Conservation (phyloP, 2,797 vertebrate genomes). For the Neostethus bicornis region DNA sequence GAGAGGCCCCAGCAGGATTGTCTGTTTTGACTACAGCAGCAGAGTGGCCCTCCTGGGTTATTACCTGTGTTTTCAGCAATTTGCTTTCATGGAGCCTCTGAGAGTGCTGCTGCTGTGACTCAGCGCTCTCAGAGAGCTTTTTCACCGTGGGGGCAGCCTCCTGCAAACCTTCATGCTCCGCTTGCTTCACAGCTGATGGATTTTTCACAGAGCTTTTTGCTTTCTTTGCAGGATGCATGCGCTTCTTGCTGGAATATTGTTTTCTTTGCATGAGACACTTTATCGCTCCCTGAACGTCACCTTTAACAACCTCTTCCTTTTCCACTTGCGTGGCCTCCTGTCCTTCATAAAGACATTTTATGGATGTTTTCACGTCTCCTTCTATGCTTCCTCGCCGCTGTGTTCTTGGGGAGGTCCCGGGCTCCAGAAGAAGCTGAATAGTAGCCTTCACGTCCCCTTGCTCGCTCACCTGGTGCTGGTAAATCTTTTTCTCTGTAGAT, state of each 20-base stretch:
- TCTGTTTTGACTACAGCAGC: constrained; percentile 67
- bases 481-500: constrained; percentile 77
- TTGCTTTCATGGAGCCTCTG: constrained; percentile 72
- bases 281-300: constrained; percentile 81
- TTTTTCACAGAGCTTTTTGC: constrained; percentile 73
- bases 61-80: constrained; percentile 72
- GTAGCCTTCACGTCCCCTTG: constrained; percentile 79
- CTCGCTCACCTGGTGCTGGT: constrained; percentile 78
- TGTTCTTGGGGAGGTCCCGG: constrained; percentile 64
- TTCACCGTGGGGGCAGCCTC: constrained; percentile 69
- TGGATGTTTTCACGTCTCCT: constrained; percentile 78
- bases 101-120: constrained; percentile 68
- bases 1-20: constrained; percentile 59
- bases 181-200: constrained; percentile 70
- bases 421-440: constrained; percentile 82
- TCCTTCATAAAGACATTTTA: constrained; percentile 76
- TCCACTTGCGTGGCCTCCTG: constrained; percentile 73
- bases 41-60: constrained; percentile 72
- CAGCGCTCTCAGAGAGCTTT: constrained; percentile 71
- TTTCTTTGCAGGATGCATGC: constrained; percentile 71
- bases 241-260: constrained; percentile 76
- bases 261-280: constrained; percentile 84
- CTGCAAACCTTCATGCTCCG: constrained; percentile 59
- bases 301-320: constrained; percentile 79
- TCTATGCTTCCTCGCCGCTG: constrained; percentile 73